Percentiles rank a stretch among this genome's conserved stretches.
These are phyloP conservation scores for Synaphobranchus kaupii DNA, from an alignment of 2,797 vertebrate genomes.

Conservation along the genomic window DNA sequence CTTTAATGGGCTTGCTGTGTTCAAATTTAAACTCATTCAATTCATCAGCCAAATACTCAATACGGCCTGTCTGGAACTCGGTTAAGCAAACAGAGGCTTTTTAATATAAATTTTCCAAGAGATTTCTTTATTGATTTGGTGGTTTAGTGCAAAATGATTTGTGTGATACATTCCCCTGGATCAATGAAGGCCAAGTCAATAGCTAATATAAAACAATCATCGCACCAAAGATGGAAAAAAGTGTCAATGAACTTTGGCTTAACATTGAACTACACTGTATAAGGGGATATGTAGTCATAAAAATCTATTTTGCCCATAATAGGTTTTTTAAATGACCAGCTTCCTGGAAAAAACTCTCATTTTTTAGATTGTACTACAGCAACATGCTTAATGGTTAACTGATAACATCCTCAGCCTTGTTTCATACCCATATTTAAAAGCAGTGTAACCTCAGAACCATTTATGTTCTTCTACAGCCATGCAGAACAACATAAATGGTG, in stretches of 20 bases:
- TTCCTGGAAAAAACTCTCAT: constrained; percentile 32
- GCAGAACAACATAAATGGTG: neutral
- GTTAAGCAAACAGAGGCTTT: constrained; percentile 86
- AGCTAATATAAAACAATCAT: constrained; percentile 84
- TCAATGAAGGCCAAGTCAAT: constrained; percentile 89
- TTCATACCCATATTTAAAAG: constrained; percentile 4
- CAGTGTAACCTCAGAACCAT: neutral
- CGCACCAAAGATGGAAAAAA: constrained; percentile 61
- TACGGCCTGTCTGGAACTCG: constrained; percentile 87
- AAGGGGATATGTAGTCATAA: constrained; percentile 53
- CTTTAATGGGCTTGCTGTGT: constrained; percentile 94
- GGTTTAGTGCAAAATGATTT: constrained; percentile 98
- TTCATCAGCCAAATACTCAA: constrained; percentile 99
- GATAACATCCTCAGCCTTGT: constrained; percentile 34
- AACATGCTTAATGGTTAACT: constrained; percentile 47
- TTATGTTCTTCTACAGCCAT: neutral
- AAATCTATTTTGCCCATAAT: constrained; percentile 52
- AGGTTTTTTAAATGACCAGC: constrained; percentile 51
- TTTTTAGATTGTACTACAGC: constrained; percentile 34
- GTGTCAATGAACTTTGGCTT: constrained; percentile 79
- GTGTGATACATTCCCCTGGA: constrained; percentile 95
- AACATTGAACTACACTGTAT: constrained; percentile 62
- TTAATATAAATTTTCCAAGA: constrained; percentile 99
- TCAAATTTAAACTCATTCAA: constrained; percentile 96
- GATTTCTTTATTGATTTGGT: constrained; percentile 98